Conservation (phyloP, 2,797 vertebrate species). For the Aphelocoma californica region DNA sequence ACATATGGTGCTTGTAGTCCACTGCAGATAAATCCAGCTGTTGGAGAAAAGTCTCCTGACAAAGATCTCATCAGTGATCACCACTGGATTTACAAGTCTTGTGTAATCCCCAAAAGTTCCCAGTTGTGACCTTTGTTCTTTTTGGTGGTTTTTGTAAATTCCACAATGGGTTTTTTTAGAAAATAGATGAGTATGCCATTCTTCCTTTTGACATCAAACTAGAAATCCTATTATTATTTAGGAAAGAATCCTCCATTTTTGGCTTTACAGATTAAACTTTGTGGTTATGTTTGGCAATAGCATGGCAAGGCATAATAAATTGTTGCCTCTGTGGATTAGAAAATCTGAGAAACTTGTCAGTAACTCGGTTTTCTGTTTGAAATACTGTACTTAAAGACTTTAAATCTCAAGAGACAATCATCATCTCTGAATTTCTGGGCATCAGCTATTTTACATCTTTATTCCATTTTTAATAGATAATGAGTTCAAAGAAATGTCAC, state of each 20-base stretch:
- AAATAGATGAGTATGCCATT: background rate
- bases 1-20: background rate
- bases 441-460: background rate
- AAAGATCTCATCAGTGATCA: background rate
- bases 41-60: background rate
- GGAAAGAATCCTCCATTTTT: background rate
- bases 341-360: background rate
- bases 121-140: background rate
- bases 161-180: background rate
- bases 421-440: background rate
- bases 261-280: background rate
- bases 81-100: background rate
- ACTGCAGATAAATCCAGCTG: background rate
- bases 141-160: background rate
- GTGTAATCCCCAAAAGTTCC: background rate
- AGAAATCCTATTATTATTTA: background rate
- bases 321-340: background rate
- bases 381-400: background rate
- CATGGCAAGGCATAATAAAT: background rate
- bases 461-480: constrained; percentile 33
- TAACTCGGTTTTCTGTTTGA: background rate
- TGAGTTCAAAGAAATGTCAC: background rate
- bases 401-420: background rate
- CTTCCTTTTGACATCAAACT: background rate
- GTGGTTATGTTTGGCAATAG: background rate